Conservation (phyloP, 2,888 invertebrate species). For the Mythimna impura region DNA sequence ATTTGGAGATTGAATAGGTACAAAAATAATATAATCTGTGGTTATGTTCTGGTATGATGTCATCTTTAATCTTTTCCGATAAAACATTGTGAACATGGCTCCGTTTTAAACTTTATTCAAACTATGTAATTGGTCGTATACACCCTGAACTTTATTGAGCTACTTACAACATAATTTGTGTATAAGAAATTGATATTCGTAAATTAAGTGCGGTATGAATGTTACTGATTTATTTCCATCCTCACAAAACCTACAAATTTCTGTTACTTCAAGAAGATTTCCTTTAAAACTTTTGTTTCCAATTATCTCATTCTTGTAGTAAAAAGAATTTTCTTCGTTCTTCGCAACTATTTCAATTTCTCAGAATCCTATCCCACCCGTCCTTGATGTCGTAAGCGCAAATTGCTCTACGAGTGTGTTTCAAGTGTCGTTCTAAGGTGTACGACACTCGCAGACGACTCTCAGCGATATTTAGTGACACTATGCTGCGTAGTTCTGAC, state of each 20-base stretch:
- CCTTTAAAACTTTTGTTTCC: constrained; percentile 15
- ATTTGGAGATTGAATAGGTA: constrained; percentile 24
- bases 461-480: constrained; percentile 60
- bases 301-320: constrained; percentile 23
- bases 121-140: background rate
- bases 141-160: background rate
- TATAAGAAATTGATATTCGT: background rate
- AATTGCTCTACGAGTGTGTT: constrained; percentile 62
- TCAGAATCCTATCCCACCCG: constrained; percentile 52
- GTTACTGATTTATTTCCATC: background rate
- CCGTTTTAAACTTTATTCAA: background rate
- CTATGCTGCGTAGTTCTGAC: constrained; percentile 41
- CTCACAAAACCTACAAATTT: background rate
- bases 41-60: background rate
- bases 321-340: constrained; percentile 29
- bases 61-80: constrained; percentile 5
- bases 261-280: background rate
- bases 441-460: constrained; percentile 51
- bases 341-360: constrained; percentile 60
- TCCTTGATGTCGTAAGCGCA: constrained; percentile 52
- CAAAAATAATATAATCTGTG: background rate
- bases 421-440: constrained; percentile 49
- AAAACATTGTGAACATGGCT: background rate
- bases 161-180: background rate
- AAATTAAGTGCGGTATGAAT: background rate